Evolutionary conservation across 2,888 invertebrate species (phyloP).

Genomic region (Aspidiotus destructor): DNA sequence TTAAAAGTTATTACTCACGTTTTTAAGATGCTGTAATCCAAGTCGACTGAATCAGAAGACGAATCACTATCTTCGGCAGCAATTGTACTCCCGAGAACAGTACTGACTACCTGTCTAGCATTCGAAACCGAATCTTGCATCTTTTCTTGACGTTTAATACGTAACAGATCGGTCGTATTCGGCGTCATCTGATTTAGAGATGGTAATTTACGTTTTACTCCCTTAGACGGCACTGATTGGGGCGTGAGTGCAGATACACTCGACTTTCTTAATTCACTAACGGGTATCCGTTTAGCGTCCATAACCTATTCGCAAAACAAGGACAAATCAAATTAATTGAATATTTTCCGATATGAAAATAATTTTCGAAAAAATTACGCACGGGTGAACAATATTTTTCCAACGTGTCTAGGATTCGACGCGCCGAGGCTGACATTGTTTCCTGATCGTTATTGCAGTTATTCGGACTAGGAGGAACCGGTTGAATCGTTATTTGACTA

Average conservation of each 20-base stretch:
- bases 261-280: slow-evolving; percentile 24
- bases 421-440: slow-evolving; percentile 56
- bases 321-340: background rate
- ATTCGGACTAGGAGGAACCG: slow-evolving; percentile 27
- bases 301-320: slow-evolving; percentile 34
- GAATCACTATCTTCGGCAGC: slow-evolving; percentile 11
- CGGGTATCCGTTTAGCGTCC: slow-evolving; percentile 37
- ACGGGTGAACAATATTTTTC: slow-evolving; percentile 74
- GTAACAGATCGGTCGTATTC: slow-evolving; percentile 53
- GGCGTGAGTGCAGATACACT: background rate
- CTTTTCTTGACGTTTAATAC: slow-evolving; percentile 51
- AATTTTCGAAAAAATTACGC: slow-evolving; percentile 20
- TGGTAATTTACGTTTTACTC: slow-evolving; percentile 35
- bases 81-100: slow-evolving; percentile 35
- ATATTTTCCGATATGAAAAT: background rate
- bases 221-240: slow-evolving; percentile 18
- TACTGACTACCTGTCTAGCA: slow-evolving; percentile 51
- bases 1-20: slow-evolving; percentile 9
- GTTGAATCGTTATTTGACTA: slow-evolving; percentile 27
- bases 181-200: slow-evolving; percentile 44
- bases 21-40: slow-evolving; percentile 14
- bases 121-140: slow-evolving; percentile 53
- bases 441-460: slow-evolving; percentile 22
- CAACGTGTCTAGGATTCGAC: slow-evolving; percentile 65
- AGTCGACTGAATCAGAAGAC: slow-evolving; percentile 24